Evolutionary conservation across 1,140 invertebrate genomes (phyloP).

Genomic region (Zelostemma sp.): DNA sequence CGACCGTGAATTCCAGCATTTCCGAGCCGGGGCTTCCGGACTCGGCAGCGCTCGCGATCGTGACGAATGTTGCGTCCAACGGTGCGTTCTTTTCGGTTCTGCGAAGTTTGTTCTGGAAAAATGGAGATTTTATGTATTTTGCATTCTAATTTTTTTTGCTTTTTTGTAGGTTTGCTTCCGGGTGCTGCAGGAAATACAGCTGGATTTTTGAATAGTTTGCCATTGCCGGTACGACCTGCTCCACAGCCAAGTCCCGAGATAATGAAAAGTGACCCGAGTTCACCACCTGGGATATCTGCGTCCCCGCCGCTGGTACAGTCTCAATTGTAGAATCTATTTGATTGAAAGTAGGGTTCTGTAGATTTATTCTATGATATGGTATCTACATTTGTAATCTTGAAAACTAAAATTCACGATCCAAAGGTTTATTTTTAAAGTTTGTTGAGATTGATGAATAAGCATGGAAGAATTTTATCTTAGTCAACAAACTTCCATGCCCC

Average conservation of each 20-base stretch:
- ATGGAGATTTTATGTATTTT: not conserved
- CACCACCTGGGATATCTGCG: slow-evolving; percentile 51
- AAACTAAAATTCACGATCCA: not conserved
- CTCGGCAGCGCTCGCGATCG: slow-evolving; percentile 25
- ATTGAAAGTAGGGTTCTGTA: not conserved
- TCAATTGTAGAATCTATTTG: not conserved
- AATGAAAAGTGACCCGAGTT: slow-evolving; percentile 62
- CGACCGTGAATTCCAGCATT: slow-evolving; percentile 14
- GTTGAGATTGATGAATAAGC: no score
- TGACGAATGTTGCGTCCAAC: slow-evolving; percentile 22
- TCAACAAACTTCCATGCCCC: no score
- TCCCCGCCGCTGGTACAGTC: slow-evolving; percentile 26
- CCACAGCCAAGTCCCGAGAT: slow-evolving; percentile 41
- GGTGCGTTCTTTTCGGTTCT: slow-evolving; percentile 31
- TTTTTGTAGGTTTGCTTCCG: slow-evolving; percentile 52
- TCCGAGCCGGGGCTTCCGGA: slow-evolving; percentile 28
- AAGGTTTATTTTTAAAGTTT: not conserved
- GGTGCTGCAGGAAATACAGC: slow-evolving; percentile 41
- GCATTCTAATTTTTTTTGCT: not conserved
- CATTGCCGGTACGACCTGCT: slow-evolving; percentile 30
- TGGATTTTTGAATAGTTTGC: slow-evolving; percentile 55
- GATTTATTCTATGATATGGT: not conserved
- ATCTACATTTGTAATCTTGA: not conserved
- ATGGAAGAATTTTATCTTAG: no score
- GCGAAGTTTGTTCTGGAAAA: not conserved